Conservation (phyloP, 1,140 invertebrate species). For the Pogonomyrmex barbatus region DNA sequence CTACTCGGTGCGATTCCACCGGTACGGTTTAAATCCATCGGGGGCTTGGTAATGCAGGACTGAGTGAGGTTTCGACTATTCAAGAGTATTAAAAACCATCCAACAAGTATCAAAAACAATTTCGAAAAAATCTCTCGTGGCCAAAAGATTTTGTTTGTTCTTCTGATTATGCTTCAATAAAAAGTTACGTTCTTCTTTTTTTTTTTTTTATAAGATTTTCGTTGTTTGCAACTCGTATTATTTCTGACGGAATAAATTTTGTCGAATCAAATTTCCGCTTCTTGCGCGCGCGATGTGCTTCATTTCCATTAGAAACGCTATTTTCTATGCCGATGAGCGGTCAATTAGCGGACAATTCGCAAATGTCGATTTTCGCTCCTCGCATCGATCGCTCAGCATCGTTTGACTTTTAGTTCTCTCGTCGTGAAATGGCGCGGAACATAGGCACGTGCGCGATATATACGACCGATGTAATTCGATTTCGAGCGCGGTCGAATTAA, state of each 20-base stretch:
- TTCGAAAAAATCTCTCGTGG: too few species aligned
- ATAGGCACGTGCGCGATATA: constrained; percentile 15
- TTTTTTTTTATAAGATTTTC: background rate
- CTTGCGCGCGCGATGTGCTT: background rate
- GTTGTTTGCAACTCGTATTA: background rate
- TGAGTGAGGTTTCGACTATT: background rate
- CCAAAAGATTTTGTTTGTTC: too few species aligned
- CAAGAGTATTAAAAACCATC: background rate
- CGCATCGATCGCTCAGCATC: constrained; percentile 20
- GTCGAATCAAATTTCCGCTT: too few species aligned
- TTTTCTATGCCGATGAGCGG: constrained; percentile 39
- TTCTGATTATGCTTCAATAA: too few species aligned
- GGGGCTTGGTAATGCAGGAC: background rate
- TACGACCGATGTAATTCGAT: constrained; percentile 56
- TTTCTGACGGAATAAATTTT: background rate
- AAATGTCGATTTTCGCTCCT: constrained; percentile 44
- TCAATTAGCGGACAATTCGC: constrained; percentile 46
- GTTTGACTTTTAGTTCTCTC: constrained; percentile 19
- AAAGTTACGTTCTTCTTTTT: too few species aligned
- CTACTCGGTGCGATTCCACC: background rate
- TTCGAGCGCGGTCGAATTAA: constrained; percentile 60
- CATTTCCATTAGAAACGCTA: constrained; percentile 25
- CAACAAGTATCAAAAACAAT: background rate
- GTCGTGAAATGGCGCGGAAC: constrained; percentile 40
- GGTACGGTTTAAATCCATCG: constrained; percentile 8